These are phyloP conservation scores for Cynodonichthys magdalenae DNA, from an alignment of 2,797 vertebrate genomes.

Conservation along the genomic window DNA sequence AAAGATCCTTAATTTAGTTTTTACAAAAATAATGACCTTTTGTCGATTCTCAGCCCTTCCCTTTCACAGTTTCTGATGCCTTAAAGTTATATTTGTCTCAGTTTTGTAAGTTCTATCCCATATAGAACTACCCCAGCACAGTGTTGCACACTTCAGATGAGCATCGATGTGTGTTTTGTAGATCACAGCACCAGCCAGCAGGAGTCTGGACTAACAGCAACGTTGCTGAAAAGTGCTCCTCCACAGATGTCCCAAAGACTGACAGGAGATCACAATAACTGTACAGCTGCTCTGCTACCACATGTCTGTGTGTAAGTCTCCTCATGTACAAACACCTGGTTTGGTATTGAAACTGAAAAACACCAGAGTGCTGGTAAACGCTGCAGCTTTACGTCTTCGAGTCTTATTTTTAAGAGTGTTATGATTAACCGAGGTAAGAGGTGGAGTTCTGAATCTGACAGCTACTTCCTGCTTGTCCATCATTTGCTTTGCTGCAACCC, in stretches of 20 bases:
- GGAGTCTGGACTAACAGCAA: conserved; percentile 30
- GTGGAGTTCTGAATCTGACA: conserved; percentile 1
- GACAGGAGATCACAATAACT: conserved; percentile 33
- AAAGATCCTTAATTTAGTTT: background rate
- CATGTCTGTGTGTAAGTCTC: conserved; percentile 15
- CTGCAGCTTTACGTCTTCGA: conserved; percentile 10
- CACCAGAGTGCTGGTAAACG: conserved; percentile 4
- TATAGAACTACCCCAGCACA: conserved; percentile 18
- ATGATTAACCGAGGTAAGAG: conserved; percentile 34
- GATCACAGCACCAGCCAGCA: conserved; percentile 25
- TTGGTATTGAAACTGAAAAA: conserved; percentile 36
- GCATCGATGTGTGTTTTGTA: conserved; percentile 1
- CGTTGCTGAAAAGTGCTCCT: conserved; percentile 23
- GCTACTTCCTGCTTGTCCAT: conserved; percentile 25
- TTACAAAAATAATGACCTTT: conserved; percentile 8
- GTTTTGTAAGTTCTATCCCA: background rate
- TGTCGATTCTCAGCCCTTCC: background rate
- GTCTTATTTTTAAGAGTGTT: conserved; percentile 5
- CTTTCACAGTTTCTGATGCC: background rate
- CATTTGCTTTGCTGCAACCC: background rate
- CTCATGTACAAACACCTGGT: conserved; percentile 37
- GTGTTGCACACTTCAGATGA: conserved; percentile 10
- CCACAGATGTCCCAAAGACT: conserved; percentile 22
- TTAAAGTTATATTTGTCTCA: background rate
- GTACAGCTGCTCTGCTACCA: conserved; percentile 54